These are phyloP conservation scores for Endotricha flammealis DNA, from an alignment of 2,888 invertebrate genomes.

Conservation along the genomic window DNA sequence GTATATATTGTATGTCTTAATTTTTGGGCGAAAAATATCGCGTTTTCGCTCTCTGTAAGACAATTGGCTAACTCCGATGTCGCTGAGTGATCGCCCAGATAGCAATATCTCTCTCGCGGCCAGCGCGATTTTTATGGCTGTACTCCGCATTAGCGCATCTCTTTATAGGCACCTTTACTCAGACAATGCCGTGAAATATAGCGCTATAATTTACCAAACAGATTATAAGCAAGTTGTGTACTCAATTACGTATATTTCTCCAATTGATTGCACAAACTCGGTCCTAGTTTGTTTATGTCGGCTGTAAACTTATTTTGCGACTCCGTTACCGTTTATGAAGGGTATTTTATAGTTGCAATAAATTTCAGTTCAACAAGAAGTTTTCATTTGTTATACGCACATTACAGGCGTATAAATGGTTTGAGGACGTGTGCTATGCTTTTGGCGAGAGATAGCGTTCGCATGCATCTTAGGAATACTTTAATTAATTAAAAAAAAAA, in stretches of 20 bases:
- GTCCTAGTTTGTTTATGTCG: slow-evolving; percentile 7
- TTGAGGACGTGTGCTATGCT: no score
- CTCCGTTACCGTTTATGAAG: slow-evolving; percentile 2
- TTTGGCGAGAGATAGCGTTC: no score
- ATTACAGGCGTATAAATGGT: no score
- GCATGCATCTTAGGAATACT: no score
- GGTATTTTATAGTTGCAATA: slow-evolving; percentile 1
- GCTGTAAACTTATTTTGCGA: slow-evolving; percentile 6
- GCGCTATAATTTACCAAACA: slow-evolving; percentile 12
- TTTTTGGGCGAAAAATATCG: background rate
- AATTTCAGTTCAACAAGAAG: background rate
- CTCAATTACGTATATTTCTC: slow-evolving; percentile 12
- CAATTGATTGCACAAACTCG: slow-evolving; percentile 10
- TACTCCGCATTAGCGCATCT: slow-evolving; percentile 27
- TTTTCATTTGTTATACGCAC: no score
- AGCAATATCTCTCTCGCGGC: slow-evolving; percentile 50
- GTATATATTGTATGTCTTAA: no score
- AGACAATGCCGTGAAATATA: slow-evolving; percentile 25
- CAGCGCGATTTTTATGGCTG: slow-evolving; percentile 49
- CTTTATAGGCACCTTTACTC: slow-evolving; percentile 24
- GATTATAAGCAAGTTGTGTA: slow-evolving; percentile 11
- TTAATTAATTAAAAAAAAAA: no score
- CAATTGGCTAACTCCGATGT: no score
- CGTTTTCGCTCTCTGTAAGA: slow-evolving; percentile 39
- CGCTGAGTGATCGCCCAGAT: slow-evolving; percentile 59